Evolutionary conservation across 2,113 vertebrate genomes (phyloP).

Genomic region (Corvus cornix): DNA sequence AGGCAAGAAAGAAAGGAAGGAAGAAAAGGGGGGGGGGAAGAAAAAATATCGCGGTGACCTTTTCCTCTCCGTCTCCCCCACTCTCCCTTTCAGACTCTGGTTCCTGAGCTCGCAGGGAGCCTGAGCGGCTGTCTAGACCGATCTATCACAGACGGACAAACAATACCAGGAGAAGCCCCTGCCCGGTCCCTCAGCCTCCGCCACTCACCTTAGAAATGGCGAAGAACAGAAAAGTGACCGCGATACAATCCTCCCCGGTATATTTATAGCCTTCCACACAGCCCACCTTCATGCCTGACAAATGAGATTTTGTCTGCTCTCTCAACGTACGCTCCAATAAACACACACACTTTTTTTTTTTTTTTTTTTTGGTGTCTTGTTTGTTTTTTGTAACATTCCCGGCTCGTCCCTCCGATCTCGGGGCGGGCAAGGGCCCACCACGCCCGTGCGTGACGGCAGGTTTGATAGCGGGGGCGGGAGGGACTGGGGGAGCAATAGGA

Average conservation of each 20-base stretch:
- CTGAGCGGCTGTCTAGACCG: slow-evolving; percentile 81
- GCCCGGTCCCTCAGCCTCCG: slow-evolving; percentile 46
- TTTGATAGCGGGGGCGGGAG: neutral
- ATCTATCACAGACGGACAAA: slow-evolving; percentile 78
- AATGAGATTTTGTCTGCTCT: slow-evolving; percentile 63
- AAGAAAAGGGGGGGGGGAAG: neutral
- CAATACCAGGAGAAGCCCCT: slow-evolving; percentile 68
- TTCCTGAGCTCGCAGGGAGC: slow-evolving; percentile 76
- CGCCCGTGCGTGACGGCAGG: neutral
- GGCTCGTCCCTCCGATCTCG: neutral
- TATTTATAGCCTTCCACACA: slow-evolving; percentile 48
- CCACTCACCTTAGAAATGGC: slow-evolving; percentile 68
- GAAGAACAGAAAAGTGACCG: slow-evolving; percentile 58
- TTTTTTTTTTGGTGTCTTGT: neutral
- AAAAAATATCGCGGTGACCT: slow-evolving; percentile 54
- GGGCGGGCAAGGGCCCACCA: neutral
- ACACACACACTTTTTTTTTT: neutral
- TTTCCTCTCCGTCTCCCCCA: slow-evolving; percentile 65
- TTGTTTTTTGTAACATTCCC: slow-evolving; percentile 21
- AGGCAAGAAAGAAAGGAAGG: neutral
- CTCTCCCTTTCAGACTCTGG: slow-evolving; percentile 50
- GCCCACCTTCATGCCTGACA: slow-evolving; percentile 67
- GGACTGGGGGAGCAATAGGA: neutral
- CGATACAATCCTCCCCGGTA: slow-evolving; percentile 15
- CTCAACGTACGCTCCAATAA: slow-evolving; percentile 52